phyloP scores from a whole-genome alignment of 1,140 invertebrate genomes.

The Drosophila santomea region DNA sequence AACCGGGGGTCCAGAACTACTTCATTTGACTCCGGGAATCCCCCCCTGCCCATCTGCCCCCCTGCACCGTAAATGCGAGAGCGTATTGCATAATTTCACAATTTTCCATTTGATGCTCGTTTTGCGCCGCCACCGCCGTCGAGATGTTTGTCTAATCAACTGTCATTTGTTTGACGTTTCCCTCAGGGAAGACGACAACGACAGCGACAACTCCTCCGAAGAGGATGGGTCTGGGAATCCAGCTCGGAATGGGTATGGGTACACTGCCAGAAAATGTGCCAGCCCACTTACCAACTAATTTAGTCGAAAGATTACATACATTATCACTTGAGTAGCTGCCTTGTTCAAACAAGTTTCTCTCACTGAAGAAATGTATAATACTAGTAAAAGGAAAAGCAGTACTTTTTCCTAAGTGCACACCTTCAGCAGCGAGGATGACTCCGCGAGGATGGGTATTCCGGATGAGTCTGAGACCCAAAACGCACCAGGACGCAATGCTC shows the following conservation, averaged over 20 bases:
- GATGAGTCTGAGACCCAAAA: slow-evolving; percentile 42
- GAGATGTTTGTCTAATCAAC: slow-evolving; percentile 85
- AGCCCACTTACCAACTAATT: too few species aligned
- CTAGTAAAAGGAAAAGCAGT: too few species aligned
- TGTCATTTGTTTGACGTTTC: slow-evolving; percentile 85
- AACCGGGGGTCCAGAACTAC: slow-evolving; percentile 71
- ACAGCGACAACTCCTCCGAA: slow-evolving; percentile 28
- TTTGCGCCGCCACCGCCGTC: slow-evolving; percentile 70
- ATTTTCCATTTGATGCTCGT: slow-evolving; percentile 85
- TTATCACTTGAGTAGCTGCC: too few species aligned
- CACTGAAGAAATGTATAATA: too few species aligned
- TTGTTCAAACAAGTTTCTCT: too few species aligned
- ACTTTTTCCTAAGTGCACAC: slow-evolving; percentile 3
- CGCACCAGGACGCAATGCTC: slow-evolving; percentile 66
- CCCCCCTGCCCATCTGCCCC: too few species aligned
- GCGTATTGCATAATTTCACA: slow-evolving; percentile 85
- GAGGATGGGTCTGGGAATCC: slow-evolving; percentile 22
- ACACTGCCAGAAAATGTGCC: not conserved
- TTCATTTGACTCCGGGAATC: slow-evolving; percentile 66
- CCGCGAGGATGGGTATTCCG: slow-evolving; percentile 5
- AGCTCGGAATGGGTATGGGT: slow-evolving; percentile 14
- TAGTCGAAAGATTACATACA: too few species aligned
- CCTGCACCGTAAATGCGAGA: slow-evolving; percentile 55
- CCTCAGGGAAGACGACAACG: slow-evolving; percentile 71
- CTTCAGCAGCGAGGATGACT: not conserved